Evolutionary conservation across 2,888 invertebrate species (phyloP), one percentile per base, ranked within the genome.

Genomic region (Ellobium chinense): DNA sequence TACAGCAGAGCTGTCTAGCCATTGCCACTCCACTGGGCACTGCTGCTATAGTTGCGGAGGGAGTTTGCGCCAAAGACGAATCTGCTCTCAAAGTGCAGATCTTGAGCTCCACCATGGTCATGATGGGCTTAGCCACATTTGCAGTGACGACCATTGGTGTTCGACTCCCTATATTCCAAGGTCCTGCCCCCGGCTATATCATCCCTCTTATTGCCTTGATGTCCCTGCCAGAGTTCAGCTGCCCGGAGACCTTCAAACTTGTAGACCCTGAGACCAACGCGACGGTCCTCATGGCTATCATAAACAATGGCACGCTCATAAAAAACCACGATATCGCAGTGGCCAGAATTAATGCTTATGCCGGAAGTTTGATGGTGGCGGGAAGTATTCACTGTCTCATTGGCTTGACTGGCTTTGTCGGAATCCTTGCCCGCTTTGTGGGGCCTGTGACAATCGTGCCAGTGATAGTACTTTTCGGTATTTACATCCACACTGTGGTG

Each of bases 321-420:
- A 36, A 18, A 9, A 74, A 74, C 31, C 24, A n/a, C 12, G 72
- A 79, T 14, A 24, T 79, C 27, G 54, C 58, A 1, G 1, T 36
- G 2, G 63, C 34, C 2, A 79, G 79, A 60, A 66, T 84, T 21
- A 83, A 85, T 9, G 83, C 89, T 85, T 78, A 88, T 37, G 85
- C 86, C 60, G 89, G 90, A n/a, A 88, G 88, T 62, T 81, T 90
- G 37, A 88, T 90, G 83, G 65, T 86, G 24, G 88, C 88, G 0
- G 89, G 89, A 0, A 74, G 80, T 7, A 56, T 89, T 1, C 89
- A 90, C 66, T 84, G 85, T 27, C 36, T 88, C 14, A 75, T 89
- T 12, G 90, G 90, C 9, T 69, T 87, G 14, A 88, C 89, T 0
- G 90, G 89, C 1, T 58, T 90, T 7, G 88, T 88, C 3, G 88